Percentiles rank a stretch among this genome's conserved stretches.
Conservation (phyloP, 2,888 invertebrate genomes). For the Drosophila subquinaria region DNA sequence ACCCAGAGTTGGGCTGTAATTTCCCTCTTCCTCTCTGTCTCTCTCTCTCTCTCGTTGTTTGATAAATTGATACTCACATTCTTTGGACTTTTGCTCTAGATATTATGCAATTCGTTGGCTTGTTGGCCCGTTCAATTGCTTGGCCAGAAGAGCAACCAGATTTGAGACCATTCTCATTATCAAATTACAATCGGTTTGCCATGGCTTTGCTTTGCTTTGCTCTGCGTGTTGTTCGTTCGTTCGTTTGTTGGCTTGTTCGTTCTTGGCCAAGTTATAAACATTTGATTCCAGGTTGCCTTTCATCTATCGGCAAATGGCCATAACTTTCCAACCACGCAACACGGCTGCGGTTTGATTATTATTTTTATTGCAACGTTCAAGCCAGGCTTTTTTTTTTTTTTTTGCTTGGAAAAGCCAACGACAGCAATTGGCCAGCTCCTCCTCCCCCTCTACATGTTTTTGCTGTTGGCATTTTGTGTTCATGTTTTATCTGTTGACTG, state of each 20-base stretch:
- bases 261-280: constrained; percentile 30
- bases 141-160: constrained; percentile 20
- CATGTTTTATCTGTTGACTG: constrained; percentile 56
- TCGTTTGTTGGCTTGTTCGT: constrained; percentile 16
- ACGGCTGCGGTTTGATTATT: constrained; percentile 68
- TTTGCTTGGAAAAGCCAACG: constrained; percentile 1
- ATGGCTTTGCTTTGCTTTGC: neutral
- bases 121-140: constrained; percentile 11
- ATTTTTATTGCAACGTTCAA: constrained; percentile 58
- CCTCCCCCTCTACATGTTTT: constrained; percentile 2
- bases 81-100: constrained; percentile 39
- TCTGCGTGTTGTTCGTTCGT: constrained; percentile 13
- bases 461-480: constrained; percentile 62
- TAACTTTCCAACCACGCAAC: constrained; percentile 77
- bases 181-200: constrained; percentile 65
- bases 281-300: constrained; percentile 65
- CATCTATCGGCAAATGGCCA: constrained; percentile 65
- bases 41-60: neutral
- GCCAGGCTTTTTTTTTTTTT: constrained; percentile 11
- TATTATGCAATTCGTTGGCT: constrained; percentile 51
- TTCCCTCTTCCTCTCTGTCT: neutral
- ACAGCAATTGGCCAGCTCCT: constrained; percentile 33
- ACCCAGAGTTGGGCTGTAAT: constrained; percentile 19
- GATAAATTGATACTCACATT: constrained; percentile 5
- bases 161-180: constrained; percentile 64